Conservation (phyloP, 2,888 invertebrate genomes). For the Oxystoma pomonae region DNA sequence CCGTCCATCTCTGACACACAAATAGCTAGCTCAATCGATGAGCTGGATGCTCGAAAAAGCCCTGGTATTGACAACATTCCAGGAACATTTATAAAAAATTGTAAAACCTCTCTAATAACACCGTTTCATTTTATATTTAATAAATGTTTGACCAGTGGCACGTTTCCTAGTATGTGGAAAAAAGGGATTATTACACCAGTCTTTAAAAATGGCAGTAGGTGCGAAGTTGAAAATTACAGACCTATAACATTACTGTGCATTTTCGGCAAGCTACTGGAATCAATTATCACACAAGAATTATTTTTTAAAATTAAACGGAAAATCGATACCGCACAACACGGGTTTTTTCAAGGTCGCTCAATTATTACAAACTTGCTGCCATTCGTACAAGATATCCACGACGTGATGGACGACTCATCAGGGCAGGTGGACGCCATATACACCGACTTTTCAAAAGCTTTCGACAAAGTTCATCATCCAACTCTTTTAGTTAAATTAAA, state of each 20-base stretch:
- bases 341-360: background rate
- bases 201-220: no score
- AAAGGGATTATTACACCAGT: no score
- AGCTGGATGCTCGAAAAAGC: no score
- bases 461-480: background rate
- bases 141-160: no score
- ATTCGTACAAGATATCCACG: background rate
- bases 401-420: background rate
- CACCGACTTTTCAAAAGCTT: background rate
- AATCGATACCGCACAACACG: background rate
- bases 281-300: background rate
- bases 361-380: background rate
- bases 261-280: background rate
- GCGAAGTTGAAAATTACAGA: background rate
- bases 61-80: no score
- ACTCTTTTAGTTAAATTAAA: background rate
- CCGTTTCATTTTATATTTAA: no score
- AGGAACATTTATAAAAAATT: no score
- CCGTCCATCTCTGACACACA: no score
- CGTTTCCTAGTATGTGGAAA: no score
- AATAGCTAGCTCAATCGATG: no score
- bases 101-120: no score
- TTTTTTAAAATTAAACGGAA: background rate
- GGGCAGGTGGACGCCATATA: background rate
- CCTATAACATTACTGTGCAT: background rate